Evolutionary conservation across 2,113 vertebrate genomes (phyloP).

Genomic region (Zosterops borbonicus): DNA sequence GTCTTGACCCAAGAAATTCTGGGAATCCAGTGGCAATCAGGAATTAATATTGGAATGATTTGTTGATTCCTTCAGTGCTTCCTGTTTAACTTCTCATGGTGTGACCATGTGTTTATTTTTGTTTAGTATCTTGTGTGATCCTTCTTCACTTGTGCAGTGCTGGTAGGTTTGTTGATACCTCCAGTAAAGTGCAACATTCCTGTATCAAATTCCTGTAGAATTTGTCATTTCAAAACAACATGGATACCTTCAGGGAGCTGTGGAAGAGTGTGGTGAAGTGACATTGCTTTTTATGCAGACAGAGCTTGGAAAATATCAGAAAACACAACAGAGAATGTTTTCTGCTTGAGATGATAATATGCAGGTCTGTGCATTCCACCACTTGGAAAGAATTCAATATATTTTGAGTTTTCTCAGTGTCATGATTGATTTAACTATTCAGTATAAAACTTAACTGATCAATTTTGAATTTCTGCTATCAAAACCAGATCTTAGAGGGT

Average conservation of each 20-base stretch:
- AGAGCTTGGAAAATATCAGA: background rate
- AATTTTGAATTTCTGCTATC: background rate
- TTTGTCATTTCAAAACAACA: background rate
- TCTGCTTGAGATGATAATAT: background rate
- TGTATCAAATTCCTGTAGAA: background rate
- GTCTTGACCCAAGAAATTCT: background rate
- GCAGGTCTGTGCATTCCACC: background rate
- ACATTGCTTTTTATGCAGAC: background rate
- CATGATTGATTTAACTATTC: background rate
- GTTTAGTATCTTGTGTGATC: background rate
- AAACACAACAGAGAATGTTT: background rate
- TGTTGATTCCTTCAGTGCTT: background rate
- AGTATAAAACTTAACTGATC: background rate
- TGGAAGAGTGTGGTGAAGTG: background rate
- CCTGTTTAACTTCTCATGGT: background rate
- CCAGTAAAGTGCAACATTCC: background rate
- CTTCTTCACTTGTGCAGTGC: background rate
- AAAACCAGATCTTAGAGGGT: background rate
- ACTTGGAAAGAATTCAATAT: background rate
- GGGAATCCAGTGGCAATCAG: background rate
- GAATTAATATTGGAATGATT: background rate
- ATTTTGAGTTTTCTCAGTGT: background rate
- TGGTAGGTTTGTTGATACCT: background rate
- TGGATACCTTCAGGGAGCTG: background rate
- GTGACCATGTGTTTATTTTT: background rate